Percentiles rank a stretch among this genome's conserved stretches.
These are phyloP conservation scores for Stenodera caucasica DNA, from an alignment of 2,888 invertebrate species.

Conservation along the genomic window DNA sequence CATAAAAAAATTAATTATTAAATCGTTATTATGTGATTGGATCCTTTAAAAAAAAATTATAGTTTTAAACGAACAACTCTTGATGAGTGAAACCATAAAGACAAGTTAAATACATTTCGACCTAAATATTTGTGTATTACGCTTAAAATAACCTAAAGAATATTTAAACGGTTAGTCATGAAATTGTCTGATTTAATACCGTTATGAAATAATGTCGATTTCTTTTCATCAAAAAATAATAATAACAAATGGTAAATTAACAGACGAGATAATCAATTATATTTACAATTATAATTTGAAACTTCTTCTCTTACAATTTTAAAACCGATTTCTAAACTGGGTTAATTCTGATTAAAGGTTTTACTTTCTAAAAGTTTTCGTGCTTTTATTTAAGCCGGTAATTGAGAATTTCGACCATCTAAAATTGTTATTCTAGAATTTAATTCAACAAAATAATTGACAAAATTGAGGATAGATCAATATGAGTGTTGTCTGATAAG, in stretches of 20 bases:
- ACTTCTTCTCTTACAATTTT: background rate
- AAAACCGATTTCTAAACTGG: background rate
- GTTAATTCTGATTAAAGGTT: background rate
- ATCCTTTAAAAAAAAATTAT: background rate
- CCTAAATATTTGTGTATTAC: constrained; percentile 26
- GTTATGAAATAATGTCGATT: too few species aligned
- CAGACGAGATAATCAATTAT: background rate
- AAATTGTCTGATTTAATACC: background rate
- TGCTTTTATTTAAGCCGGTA: background rate
- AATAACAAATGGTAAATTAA: too few species aligned
- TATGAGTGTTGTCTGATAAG: too few species aligned
- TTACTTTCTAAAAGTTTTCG: background rate
- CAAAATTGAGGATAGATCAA: too few species aligned
- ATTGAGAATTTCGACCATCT: too few species aligned
- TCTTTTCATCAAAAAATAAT: too few species aligned
- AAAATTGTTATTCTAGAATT: too few species aligned
- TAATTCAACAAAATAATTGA: too few species aligned
- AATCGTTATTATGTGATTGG: background rate
- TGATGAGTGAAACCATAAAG: background rate
- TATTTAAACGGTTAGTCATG: constrained; percentile 17
- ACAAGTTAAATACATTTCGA: constrained; percentile 11
- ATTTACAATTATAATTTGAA: too few species aligned
- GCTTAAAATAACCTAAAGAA: constrained; percentile 23
- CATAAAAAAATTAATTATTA: background rate
- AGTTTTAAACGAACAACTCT: background rate